These are phyloP conservation scores for Halocynthia roretzi DNA, from an alignment of 23 tunicate genomes.

Conservation along the genomic window DNA sequence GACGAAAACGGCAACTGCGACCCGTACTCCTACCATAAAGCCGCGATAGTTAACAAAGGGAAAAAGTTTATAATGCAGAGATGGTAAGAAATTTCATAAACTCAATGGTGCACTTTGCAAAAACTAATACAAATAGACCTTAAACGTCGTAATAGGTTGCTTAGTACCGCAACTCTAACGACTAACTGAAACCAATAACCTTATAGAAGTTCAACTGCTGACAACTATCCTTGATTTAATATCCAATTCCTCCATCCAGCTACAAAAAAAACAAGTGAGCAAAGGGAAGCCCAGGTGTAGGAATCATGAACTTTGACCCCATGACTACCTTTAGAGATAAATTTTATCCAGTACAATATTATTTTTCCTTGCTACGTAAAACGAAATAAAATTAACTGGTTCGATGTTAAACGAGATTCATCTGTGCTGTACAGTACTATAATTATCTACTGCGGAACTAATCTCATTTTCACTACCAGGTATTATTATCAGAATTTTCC, in stretches of 20 bases:
- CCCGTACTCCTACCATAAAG: slow-evolving; percentile 57
- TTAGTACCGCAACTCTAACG: neutral
- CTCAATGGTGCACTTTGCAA: neutral
- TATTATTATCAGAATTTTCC: slow-evolving; percentile 78
- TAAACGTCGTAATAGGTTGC: neutral
- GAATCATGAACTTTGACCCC: neutral
- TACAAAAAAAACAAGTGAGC: too few species aligned
- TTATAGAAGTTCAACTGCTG: too few species aligned
- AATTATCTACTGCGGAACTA: neutral
- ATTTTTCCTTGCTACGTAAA: too few species aligned
- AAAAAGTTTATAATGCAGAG: slow-evolving; percentile 75
- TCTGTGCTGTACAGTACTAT: neutral
- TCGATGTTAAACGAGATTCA: too few species aligned
- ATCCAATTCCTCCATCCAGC: too few species aligned
- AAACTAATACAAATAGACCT: neutral
- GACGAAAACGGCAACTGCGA: slow-evolving; percentile 65
- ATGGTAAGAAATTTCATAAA: slow-evolving; percentile 41
- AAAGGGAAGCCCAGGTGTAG: neutral
- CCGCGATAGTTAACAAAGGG: slow-evolving; percentile 45
- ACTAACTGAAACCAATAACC: too few species aligned
- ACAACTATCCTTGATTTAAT: too few species aligned
- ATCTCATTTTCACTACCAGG: slow-evolving; percentile 30
- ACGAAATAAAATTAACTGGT: too few species aligned
- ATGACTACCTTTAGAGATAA: neutral
- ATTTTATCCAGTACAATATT: neutral